Base-by-base conservation (phyloP, 30 jellyfish, hydroid and myxozoan species). In the Cassiopea andromeda region DNA sequence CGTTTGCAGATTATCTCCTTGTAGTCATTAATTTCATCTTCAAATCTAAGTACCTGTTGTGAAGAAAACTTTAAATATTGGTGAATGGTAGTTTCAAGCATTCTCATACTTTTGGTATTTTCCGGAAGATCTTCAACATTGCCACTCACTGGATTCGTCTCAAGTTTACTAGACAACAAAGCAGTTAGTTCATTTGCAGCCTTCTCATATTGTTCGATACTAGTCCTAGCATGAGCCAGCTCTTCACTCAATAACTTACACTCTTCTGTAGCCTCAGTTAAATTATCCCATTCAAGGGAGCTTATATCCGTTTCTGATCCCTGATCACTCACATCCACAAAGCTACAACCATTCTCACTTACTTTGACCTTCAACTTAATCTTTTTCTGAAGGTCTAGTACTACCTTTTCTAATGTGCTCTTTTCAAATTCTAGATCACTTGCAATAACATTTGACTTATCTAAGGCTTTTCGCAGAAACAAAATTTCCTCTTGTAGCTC, bases 361-460 rank as follows among this genome's bases (percentile, higher is more conserved):
- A 46, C 90, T 48, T 82, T 87, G 66, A 86, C 71, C 47, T 77
- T 82, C 57, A 49, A 67, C n/a, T 89, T 97, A 47, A 82, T 44
- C 61, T 84, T 85, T 77, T 86, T 85, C 92, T 96, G 98, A 74
- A 96, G 85, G 46, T 89, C 97, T 18, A 89, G 44, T 43, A 85
- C 94, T 7, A 88, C 97, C 67, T 85, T 84, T 69, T 89, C 98
- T 67, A 96, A 67, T 50, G 95, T 89, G 12, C 91, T 49, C 58
- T 87, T 92, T 49, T 93, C 95, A 15, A 93, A 89, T 19, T 77
- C 97, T 73, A 85, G 49, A 45, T 96, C 97, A 61, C 82, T 87
- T 80, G 85, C 90, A 17, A 81, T 75, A 44, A 89, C 70, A 9
- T 43, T 85, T 64, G 69, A 48, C 50, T 86, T 93, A 43, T 16